phyloP scores from a whole-genome alignment of 2,797 vertebrate species.

The Bradypus variegatus region DNA sequence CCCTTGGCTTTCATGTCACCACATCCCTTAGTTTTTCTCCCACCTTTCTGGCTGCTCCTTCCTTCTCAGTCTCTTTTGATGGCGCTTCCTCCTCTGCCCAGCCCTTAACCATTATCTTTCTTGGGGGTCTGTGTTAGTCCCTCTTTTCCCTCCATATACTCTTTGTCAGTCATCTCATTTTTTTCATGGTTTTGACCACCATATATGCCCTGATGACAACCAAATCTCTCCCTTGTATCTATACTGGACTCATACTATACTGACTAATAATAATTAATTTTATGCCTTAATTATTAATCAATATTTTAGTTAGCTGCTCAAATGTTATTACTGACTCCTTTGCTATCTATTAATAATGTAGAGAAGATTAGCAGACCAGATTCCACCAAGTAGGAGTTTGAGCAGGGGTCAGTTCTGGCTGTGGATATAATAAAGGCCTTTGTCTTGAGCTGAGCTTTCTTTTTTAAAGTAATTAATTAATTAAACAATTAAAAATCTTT shows the following conservation, averaged over 20 bases:
- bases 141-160: neutral
- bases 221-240: neutral
- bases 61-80: neutral
- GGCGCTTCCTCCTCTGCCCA: neutral
- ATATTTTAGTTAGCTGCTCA: neutral
- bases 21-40: neutral
- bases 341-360: neutral
- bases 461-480: too few species aligned
- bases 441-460: neutral
- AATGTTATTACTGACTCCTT: neutral
- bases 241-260: neutral
- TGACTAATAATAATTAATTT: neutral
- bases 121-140: neutral
- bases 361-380: neutral
- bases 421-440: neutral
- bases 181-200: conserved; percentile 17
- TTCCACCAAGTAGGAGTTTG: neutral
- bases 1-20: neutral
- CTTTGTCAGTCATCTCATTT: neutral
- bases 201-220: neutral
- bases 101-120: neutral
- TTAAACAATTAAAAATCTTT: too few species aligned
- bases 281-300: conserved; percentile 40
- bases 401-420: neutral
- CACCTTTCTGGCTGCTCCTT: neutral